Percentiles rank a stretch among this genome's conserved stretches.
These are phyloP conservation scores for Typhlomys cinereus DNA, from an alignment of 2,113 vertebrate species.

Conservation along the genomic window DNA sequence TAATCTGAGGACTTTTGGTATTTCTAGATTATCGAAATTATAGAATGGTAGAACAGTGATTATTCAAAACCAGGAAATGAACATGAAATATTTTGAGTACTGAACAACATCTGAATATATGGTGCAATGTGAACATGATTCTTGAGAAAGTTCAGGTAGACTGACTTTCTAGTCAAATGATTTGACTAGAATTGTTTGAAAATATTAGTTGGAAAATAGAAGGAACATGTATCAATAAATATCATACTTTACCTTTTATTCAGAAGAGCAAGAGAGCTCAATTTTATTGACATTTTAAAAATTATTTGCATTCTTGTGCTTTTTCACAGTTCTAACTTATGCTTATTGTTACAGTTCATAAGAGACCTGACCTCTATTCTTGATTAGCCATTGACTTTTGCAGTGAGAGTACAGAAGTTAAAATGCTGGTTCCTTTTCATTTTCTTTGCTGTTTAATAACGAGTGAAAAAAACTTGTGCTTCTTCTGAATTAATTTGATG, in stretches of 20 bases:
- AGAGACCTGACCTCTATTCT: not conserved
- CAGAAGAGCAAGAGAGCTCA: not conserved
- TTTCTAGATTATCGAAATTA: not conserved
- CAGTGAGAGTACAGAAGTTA: not conserved
- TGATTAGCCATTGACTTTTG: not conserved
- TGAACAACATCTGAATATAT: no score
- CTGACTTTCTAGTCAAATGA: no score
- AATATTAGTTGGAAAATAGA: no score
- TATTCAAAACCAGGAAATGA: not conserved
- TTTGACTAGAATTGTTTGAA: no score
- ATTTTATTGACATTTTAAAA: not conserved
- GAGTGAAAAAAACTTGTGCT: not conserved
- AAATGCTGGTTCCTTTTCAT: not conserved
- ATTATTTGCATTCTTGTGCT: not conserved
- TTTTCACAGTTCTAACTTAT: not conserved
- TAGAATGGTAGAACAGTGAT: not conserved
- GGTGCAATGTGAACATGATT: no score
- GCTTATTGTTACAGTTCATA: not conserved
- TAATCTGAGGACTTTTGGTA: not conserved
- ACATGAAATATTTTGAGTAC: no score
- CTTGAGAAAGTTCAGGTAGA: no score
- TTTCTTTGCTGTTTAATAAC: slow-evolving; percentile 37
- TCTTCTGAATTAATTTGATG: slow-evolving; percentile 33
- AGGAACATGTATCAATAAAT: not conserved
- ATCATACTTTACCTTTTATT: not conserved